These are phyloP conservation scores for Helogale parvula DNA, from an alignment of 2,113 vertebrate species.

Conservation along the genomic window DNA sequence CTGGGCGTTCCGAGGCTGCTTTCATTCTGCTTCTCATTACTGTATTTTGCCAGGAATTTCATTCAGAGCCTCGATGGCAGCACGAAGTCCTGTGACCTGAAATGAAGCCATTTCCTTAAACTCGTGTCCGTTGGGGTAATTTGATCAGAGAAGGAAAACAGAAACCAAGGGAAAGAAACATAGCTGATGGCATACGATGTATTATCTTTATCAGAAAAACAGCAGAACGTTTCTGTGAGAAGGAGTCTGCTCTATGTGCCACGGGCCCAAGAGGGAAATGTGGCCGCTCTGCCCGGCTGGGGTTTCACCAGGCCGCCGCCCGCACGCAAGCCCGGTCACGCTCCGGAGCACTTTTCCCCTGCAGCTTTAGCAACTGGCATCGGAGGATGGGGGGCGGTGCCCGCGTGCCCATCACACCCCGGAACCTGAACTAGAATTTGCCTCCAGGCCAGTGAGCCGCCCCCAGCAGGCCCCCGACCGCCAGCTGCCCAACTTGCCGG, in stretches of 20 bases:
- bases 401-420: not conserved
- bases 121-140: not conserved
- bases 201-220: not conserved
- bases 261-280: not conserved
- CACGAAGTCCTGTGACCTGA: not conserved
- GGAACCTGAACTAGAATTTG: not conserved
- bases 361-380: not conserved
- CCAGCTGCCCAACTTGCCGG: not conserved
- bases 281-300: not conserved
- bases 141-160: not conserved
- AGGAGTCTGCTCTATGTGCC: not conserved
- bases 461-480: not conserved
- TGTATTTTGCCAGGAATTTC: slow-evolving; percentile 22
- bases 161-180: not conserved
- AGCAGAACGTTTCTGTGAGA: not conserved
- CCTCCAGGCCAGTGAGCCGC: not conserved
- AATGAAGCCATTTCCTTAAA: not conserved
- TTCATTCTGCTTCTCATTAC: slow-evolving; percentile 28
- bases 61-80: slow-evolving; percentile 17
- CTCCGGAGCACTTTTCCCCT: not conserved
- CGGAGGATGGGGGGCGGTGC: not conserved
- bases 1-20: not conserved
- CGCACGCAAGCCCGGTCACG: not conserved
- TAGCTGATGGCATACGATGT: not conserved
- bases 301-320: not conserved